phyloP scores from a whole-genome alignment of 2,888 invertebrate species.

The Notocelia uddmanniana region DNA sequence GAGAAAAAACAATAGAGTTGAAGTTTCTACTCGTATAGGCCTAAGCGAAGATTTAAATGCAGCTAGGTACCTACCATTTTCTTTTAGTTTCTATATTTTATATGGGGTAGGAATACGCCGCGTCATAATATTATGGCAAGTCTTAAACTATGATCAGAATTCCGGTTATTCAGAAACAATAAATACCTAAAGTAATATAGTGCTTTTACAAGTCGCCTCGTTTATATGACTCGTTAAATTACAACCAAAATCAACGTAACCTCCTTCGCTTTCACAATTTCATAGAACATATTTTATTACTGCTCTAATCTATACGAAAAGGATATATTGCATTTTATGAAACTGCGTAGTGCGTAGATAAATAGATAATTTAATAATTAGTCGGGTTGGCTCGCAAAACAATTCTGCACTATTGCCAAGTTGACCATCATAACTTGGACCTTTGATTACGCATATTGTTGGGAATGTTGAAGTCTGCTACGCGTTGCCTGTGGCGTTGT shows the following conservation, averaged over 20 bases:
- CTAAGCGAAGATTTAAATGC: too few relatives aligned
- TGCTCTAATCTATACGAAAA: not conserved
- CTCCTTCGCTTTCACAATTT: constrained; percentile 9
- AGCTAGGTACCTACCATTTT: too few relatives aligned
- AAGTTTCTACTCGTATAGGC: too few relatives aligned
- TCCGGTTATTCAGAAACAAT: not conserved
- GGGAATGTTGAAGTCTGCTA: too few relatives aligned
- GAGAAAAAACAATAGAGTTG: too few relatives aligned
- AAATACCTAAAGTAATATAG: not conserved
- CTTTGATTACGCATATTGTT: not conserved
- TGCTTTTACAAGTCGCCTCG: not conserved
- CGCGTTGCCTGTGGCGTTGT: too few relatives aligned
- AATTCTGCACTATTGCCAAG: not conserved
- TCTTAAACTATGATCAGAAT: not conserved
- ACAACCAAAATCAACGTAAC: not conserved
- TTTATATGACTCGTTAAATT: not conserved
- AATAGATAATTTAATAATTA: not conserved
- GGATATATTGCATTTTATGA: not conserved
- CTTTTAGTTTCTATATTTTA: too few relatives aligned
- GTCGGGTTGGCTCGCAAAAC: not conserved
- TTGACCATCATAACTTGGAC: not conserved
- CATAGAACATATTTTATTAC: constrained; percentile 2
- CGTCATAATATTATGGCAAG: too few relatives aligned
- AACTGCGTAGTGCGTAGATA: not conserved
- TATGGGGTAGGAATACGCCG: too few relatives aligned